Evolutionary conservation across 2,113 vertebrate species (phyloP).

Genomic region (Sprattus sprattus): DNA sequence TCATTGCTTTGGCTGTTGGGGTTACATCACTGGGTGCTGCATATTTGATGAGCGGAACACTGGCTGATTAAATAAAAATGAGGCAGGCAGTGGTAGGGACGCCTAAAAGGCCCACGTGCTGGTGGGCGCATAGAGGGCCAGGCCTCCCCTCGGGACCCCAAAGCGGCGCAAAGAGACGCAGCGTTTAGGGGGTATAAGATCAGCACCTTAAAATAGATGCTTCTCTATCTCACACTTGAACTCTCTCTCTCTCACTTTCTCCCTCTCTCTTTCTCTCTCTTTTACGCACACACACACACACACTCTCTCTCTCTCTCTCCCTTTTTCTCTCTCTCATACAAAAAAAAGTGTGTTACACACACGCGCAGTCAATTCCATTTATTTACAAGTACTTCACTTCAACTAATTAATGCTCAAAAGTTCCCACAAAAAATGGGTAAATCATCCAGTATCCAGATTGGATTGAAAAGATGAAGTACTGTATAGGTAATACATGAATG

Average conservation of each 20-base stretch:
- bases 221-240: constrained; percentile 12
- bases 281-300: constrained; percentile 14
- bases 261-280: neutral
- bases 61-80: constrained; percentile 57
- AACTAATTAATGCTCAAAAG: neutral
- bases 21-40: constrained; percentile 52
- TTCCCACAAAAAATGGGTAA: neutral
- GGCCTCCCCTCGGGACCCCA: constrained; percentile 31
- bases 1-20: constrained; percentile 51
- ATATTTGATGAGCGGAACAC: constrained; percentile 51
- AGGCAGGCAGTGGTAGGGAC: constrained; percentile 35
- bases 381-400: neutral
- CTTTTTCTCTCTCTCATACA: neutral
- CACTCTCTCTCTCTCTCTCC: neutral
- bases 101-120: constrained; percentile 45
- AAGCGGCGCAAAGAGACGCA: constrained; percentile 17
- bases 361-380: neutral
- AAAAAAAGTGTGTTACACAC: neutral
- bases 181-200: constrained; percentile 45
- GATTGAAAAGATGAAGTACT: neutral
- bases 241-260: constrained; percentile 13
- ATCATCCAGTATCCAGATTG: neutral
- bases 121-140: constrained; percentile 36
- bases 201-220: constrained; percentile 45
- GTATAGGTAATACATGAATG: no score